Evolutionary conservation across 2,888 invertebrate genomes (phyloP).

Genomic region (Xylophagus ater): DNA sequence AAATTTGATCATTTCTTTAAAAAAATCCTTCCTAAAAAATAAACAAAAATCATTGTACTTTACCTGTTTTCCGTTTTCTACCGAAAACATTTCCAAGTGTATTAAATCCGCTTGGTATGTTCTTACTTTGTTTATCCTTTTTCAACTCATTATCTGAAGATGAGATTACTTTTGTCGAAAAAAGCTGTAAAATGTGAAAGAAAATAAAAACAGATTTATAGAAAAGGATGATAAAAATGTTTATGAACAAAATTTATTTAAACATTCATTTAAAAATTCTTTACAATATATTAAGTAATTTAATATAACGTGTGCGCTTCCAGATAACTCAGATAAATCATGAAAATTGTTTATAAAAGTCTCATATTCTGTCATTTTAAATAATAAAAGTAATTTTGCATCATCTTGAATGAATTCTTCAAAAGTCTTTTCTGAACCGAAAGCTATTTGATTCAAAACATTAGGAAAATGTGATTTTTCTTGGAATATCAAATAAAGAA

Average conservation of each 20-base stretch:
- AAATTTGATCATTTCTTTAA: no score
- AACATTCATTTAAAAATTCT: conserved; percentile 24
- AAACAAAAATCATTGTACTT: conserved; percentile 8
- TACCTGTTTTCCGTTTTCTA: conserved; percentile 27
- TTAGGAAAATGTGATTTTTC: conserved; percentile 31
- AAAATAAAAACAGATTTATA: conserved; percentile 4
- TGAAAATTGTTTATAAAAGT: conserved; percentile 22
- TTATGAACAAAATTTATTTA: conserved; percentile 10
- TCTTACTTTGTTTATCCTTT: conserved; percentile 28
- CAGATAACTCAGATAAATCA: conserved; percentile 22
- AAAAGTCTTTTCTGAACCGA: conserved; percentile 27
- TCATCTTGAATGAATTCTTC: conserved; percentile 20
- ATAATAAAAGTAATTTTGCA: conserved; percentile 22
- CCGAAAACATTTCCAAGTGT: conserved; percentile 36
- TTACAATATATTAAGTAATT: conserved; percentile 20
- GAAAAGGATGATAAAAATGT: not conserved
- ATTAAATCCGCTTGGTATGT: conserved; percentile 28
- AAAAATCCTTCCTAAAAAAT: conserved; percentile 3
- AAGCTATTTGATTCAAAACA: conserved; percentile 35
- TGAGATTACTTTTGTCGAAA: conserved; percentile 21
- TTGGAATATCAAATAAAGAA: conserved; percentile 32
- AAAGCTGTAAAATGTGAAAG: conserved; percentile 24
- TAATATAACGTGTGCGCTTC: conserved; percentile 23
- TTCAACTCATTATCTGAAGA: conserved; percentile 20
- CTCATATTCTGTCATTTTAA: conserved; percentile 30